Conservation (phyloP, 1,140 invertebrate species). For the Lucilia cuprina region DNA sequence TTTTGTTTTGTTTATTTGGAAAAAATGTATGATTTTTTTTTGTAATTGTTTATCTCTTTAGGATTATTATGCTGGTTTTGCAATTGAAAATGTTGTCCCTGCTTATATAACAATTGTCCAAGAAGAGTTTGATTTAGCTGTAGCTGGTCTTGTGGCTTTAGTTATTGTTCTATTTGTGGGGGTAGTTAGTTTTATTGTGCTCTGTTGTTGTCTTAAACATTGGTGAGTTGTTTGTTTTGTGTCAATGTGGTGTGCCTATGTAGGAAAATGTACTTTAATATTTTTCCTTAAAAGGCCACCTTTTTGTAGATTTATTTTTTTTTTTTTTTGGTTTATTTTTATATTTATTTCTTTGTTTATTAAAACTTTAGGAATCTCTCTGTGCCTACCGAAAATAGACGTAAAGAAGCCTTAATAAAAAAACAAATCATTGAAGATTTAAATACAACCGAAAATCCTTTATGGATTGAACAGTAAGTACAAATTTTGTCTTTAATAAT, state of each 20-base stretch:
- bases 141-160: conserved; percentile 84
- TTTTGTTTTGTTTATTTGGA: background rate
- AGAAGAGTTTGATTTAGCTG: conserved; percentile 83
- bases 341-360: background rate
- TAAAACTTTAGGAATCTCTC: conserved; percentile 55
- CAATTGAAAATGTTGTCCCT: conserved; percentile 83
- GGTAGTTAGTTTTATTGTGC: conserved; percentile 83
- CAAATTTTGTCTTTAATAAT: background rate
- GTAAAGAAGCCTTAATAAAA: conserved; percentile 80
- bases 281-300: background rate
- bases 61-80: conserved; percentile 69
- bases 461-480: conserved; percentile 91
- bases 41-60: conserved; percentile 36
- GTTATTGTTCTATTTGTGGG: conserved; percentile 86
- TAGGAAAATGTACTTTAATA: background rate
- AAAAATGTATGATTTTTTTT: background rate
- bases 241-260: no score
- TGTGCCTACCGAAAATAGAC: conserved; percentile 66
- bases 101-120: conserved; percentile 67
- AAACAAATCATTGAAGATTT: conserved; percentile 83
- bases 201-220: conserved; percentile 87
- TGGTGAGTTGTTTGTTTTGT: conserved; percentile 64
- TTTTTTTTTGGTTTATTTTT: background rate
- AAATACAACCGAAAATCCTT: conserved; percentile 88
- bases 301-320: background rate